These are phyloP conservation scores for Poeciliopsis infans DNA, from an alignment of 2,797 vertebrate genomes.

Conservation along the genomic window DNA sequence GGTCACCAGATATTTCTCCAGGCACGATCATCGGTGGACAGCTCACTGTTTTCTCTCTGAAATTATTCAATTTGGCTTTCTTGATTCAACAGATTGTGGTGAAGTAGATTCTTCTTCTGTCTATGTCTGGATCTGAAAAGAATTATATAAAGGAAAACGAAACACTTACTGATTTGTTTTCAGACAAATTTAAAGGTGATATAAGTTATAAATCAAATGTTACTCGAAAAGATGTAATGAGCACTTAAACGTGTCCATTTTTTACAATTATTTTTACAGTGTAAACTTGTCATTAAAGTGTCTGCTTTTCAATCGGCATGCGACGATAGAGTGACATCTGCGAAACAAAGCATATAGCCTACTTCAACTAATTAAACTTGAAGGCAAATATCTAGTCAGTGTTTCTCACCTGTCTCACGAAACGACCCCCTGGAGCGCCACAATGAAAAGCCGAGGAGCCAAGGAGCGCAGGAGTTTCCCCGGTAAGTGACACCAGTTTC, in stretches of 20 bases:
- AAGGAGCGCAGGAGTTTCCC: conserved; percentile 49
- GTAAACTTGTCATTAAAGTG: neutral
- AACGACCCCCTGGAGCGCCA: conserved; percentile 40
- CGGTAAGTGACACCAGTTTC: conserved; percentile 64
- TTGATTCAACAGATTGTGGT: conserved; percentile 1
- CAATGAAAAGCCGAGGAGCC: conserved; percentile 35
- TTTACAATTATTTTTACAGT: neutral
- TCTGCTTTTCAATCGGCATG: neutral
- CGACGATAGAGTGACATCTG: neutral
- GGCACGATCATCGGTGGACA: conserved; percentile 39
- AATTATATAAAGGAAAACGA: conserved; percentile 24
- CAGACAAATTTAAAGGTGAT: conserved; percentile 7
- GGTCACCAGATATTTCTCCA: conserved; percentile 48
- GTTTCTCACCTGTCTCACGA: conserved; percentile 38
- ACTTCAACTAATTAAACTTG: conserved; percentile 37
- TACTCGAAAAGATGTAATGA: neutral
- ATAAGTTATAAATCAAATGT: neutral
- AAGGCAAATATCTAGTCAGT: conserved; percentile 34
- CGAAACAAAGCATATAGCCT: neutral
- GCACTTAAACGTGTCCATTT: neutral
- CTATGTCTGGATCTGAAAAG: conserved; percentile 55
- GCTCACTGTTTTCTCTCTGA: conserved; percentile 30
- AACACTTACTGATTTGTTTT: conserved; percentile 2
- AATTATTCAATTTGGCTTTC: conserved; percentile 20
- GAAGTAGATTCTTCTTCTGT: conserved; percentile 41